Evolutionary conservation across 2,888 invertebrate species (phyloP), one percentile per base, ranked within the genome.

Genomic region (Dynastes hyllus): DNA sequence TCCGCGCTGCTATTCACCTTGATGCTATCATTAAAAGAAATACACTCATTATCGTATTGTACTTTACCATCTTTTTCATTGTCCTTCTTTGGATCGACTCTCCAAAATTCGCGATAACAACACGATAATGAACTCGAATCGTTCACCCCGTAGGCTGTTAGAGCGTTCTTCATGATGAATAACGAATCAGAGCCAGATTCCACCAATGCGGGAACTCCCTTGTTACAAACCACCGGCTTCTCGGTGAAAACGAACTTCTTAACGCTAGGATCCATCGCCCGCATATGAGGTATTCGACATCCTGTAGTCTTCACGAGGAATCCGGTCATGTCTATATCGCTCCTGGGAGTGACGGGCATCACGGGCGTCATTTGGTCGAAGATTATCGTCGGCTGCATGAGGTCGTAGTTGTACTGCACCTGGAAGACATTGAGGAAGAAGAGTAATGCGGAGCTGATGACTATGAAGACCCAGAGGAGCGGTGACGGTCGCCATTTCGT

Each of bases 271-370:
- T 94, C 93, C 82, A 92, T 92, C 0, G 94, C 92, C 81, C 92
- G 90, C 83, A 94, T 88, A 1, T 91, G 91, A 0, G 94, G 93
- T 82, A 95, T 94, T 9, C 92, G 92, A 85, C 94, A 94, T 29
- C 94, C 94, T 79, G 90, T 88, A 8, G 93, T 94, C 84, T 91
- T 90, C 73, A 94, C 82, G 9, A 87, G 76, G 76, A 85, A 83
- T 2, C 82, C 82, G 58, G 80, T 81, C 78, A 79, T 58, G 27
- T 55, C 55, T 5, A 53, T 9, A n/a, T 82, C 80, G n/a, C 55
- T 58, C 2, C 8, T 5, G 22, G 32, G 6, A 13, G 6, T 37
- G 27, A 40, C 22, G 1, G 22, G 13, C 22, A 6, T 11, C 22
- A 16, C 58, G 2, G 22, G 40, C 1, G 51, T 16, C 4, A 16